Base-by-base conservation (phyloP, 2,113 vertebrate species). In the Phaethornis superciliosus region DNA sequence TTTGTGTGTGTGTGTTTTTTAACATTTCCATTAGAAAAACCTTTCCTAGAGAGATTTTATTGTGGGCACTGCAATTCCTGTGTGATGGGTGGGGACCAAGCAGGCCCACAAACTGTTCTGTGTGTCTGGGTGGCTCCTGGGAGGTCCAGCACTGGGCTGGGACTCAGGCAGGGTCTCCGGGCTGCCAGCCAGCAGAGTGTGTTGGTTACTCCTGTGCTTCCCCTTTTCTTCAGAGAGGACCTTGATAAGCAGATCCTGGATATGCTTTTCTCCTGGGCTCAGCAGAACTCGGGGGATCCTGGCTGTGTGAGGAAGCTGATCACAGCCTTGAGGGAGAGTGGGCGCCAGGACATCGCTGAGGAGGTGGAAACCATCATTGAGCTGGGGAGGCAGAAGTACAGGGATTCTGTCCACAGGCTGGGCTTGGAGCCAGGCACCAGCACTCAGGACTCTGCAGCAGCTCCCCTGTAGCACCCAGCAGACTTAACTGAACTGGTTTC, bases 221-320 rank as follows among this genome's bases (percentile, higher is more conserved):
- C 42, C 22, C 14, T 16, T 77, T 81, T 84, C 49, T 58, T 56
- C 88, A 99, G 99, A 94, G 98, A 98, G 46, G 97, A 99, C 94
- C 98, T 99, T 72, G 97, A 98, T 3, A 97, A 95, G 58, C 97
- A 99, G 97, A 98, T 99, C 76, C 95, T 98, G 78, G 98, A 99
- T 69, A 99, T 99, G 99, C 98, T 99, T 27, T 99, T 99, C 95
- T 98, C 97, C 1, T 99, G 99, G 99, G 99, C 98, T 4, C 97
- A 98, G 83, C 96, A 93, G 85, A 98, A 99, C 94, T 96, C 46
- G 0, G 97, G 97, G 30, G 97, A 97, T 18, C 97, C 98, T 0
- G 98, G 98, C 42, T 98, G 98, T 0, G 98, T 98, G 92, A 97
- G 92, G 35, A 97, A 94, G 81, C 95, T 99, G 56, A 95, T 98